Evolutionary conservation across 2,797 vertebrate genomes (phyloP).

Genomic region (Sarcoramphus papa): DNA sequence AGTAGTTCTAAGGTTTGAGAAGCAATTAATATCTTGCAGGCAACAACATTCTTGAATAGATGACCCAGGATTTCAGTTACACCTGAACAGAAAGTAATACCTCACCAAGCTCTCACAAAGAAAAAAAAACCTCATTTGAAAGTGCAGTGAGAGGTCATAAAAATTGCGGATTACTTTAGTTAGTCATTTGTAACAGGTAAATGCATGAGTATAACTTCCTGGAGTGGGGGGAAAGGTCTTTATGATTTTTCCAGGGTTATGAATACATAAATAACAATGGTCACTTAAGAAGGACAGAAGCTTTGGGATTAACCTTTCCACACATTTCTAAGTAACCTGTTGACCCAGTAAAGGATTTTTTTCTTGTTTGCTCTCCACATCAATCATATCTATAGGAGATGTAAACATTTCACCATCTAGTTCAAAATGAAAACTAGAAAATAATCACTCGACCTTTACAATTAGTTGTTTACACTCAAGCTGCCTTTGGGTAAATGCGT

Average conservation of each 20-base stretch:
- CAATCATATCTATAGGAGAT: conserved; percentile 45
- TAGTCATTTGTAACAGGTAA: conserved; percentile 68
- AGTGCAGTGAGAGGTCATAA: conserved; percentile 65
- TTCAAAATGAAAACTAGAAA: conserved; percentile 58
- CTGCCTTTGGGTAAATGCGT: background rate
- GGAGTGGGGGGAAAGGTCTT: conserved; percentile 24
- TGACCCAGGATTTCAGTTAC: conserved; percentile 65
- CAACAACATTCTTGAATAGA: conserved; percentile 43
- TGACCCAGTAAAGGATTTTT: conserved; percentile 48
- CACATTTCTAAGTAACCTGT: conserved; percentile 35
- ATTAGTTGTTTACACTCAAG: conserved; percentile 41
- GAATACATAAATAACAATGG: conserved; percentile 56
- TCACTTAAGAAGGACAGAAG: conserved; percentile 28
- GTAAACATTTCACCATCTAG: conserved; percentile 51
- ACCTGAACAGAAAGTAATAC: conserved; percentile 68
- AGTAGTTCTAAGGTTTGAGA: conserved; percentile 57
- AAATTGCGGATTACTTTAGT: conserved; percentile 62
- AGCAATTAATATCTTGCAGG: conserved; percentile 73
- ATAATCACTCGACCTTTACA: conserved; percentile 12
- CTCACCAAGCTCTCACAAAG: conserved; percentile 10
- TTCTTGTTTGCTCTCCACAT: conserved; percentile 38
- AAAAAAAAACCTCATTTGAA: conserved; percentile 30
- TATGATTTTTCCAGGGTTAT: conserved; percentile 52
- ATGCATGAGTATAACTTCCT: conserved; percentile 56
- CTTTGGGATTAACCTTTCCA: conserved; percentile 55